Evolutionary conservation across 2,113 vertebrate species (phyloP).

Genomic region (Neopipo cinnamomea): DNA sequence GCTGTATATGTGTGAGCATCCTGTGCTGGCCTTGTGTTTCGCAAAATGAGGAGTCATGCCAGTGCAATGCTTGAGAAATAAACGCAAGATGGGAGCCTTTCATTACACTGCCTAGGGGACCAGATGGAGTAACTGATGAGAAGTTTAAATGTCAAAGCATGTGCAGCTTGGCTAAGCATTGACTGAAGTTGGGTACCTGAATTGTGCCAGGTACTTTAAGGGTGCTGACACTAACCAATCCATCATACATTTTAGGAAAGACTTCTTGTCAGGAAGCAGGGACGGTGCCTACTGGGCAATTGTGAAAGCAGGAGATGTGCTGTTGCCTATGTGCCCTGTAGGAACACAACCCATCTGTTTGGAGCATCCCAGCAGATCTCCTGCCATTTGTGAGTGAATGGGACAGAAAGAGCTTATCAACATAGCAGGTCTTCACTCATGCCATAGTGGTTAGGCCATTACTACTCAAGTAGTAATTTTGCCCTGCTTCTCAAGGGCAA

Average conservation of each 20-base stretch:
- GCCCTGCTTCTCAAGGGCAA: not conserved
- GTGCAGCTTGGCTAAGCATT: not conserved
- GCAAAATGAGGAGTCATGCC: not conserved
- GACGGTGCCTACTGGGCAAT: accelerated
- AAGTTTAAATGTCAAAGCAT: not conserved
- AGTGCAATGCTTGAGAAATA: not conserved
- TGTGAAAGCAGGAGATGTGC: not conserved
- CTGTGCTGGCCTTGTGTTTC: not conserved
- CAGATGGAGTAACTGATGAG: not conserved
- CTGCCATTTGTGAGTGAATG: not conserved
- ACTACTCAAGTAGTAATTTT: no score
- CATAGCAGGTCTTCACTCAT: not conserved
- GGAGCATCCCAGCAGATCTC: not conserved
- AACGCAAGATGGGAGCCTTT: not conserved
- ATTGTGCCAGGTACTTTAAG: not conserved
- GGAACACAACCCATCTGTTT: not conserved
- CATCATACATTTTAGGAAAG: not conserved
- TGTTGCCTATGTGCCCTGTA: not conserved
- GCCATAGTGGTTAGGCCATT: not conserved
- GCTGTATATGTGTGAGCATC: not conserved
- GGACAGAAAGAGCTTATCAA: not conserved
- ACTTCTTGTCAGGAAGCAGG: not conserved
- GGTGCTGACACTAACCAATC: not conserved
- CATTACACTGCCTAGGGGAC: not conserved
- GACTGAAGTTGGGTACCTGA: not conserved